Percentiles rank a stretch among this genome's conserved stretches.
Evolutionary conservation across 2,113 vertebrate genomes (phyloP).

Genomic region (Misgurnus anguillicaudatus): DNA sequence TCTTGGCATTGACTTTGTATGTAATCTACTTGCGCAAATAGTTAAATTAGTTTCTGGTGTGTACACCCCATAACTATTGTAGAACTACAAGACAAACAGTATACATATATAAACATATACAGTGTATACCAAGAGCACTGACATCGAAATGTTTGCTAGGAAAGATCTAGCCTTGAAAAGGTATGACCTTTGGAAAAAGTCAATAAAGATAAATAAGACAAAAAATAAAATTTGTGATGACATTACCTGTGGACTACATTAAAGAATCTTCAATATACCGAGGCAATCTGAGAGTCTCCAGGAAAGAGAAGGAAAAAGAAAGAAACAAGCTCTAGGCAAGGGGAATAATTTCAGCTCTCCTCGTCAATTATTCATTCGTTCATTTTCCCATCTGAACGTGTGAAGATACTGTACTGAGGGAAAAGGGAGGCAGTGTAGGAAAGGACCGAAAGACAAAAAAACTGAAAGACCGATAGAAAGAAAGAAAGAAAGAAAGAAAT

Average conservation of each 20-base stretch:
- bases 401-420: background rate
- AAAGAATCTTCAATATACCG: conserved; percentile 2
- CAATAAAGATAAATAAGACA: conserved; percentile 14
- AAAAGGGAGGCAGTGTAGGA: background rate
- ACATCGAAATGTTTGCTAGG: background rate
- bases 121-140: background rate
- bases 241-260: conserved; percentile 36
- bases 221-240: conserved; percentile 5
- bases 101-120: too few relatives aligned
- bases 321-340: conserved; percentile 36
- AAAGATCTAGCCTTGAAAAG: background rate
- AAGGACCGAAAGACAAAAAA: too few relatives aligned
- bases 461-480: background rate
- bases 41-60: too few relatives aligned
- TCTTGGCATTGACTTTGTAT: too few relatives aligned
- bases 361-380: conserved; percentile 41
- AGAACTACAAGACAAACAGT: too few relatives aligned
- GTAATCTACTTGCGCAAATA: too few relatives aligned
- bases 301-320: conserved; percentile 12
- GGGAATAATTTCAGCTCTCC: conserved; percentile 31
- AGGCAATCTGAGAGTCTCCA: conserved; percentile 4
- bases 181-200: background rate
- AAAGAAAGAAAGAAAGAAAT: background rate
- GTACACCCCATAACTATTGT: too few relatives aligned
- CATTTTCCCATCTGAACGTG: conserved; percentile 37